Conservation (phyloP, 1,140 invertebrate species). For the Myzus persicae region DNA sequence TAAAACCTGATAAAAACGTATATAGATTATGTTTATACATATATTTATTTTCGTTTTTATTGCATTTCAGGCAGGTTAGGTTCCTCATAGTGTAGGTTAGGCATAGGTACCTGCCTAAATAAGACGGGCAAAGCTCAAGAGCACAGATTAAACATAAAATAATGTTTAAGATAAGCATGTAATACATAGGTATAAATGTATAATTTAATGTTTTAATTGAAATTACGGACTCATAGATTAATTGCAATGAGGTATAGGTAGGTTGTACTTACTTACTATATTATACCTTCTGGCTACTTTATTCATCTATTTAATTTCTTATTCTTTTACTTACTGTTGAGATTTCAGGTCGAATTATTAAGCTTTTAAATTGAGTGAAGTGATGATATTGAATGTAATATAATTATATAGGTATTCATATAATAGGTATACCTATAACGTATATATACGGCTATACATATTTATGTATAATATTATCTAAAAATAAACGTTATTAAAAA, state of each 20-base stretch:
- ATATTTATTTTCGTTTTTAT: not conserved
- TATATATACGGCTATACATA: not conserved
- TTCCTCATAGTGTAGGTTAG: too few relatives aligned
- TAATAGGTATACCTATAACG: too few relatives aligned
- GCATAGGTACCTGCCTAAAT: not conserved
- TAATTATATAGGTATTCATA: not conserved
- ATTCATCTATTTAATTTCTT: not conserved
- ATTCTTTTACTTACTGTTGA: not conserved
- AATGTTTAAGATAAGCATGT: not conserved
- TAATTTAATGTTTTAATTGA: not conserved
- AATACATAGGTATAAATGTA: not conserved
- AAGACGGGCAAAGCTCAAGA: not conserved
- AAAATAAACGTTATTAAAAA: not conserved
- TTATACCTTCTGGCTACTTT: not conserved
- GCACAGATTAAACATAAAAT: not conserved
- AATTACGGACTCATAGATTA: not conserved
- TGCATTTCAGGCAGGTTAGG: not conserved
- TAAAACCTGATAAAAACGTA: not conserved
- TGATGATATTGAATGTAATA: not conserved
- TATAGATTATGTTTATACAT: not conserved
- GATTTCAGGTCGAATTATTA: not conserved
- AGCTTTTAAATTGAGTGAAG: not conserved
- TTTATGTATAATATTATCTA: not conserved
- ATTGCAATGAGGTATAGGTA: not conserved
- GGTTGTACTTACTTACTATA: too few relatives aligned